Conservation (phyloP, 1,140 invertebrate species). For the Papilio polytes region DNA sequence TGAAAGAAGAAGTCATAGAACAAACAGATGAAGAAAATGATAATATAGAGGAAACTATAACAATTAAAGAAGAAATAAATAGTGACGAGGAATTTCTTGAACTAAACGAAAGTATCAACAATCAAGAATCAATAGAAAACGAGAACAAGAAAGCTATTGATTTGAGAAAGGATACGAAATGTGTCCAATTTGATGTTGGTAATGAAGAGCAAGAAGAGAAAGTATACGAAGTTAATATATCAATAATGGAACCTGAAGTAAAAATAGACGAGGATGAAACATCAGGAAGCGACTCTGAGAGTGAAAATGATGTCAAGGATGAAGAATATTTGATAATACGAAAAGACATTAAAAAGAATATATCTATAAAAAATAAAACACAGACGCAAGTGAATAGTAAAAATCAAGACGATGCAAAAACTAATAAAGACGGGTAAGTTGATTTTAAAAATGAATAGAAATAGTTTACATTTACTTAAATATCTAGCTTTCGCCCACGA, state of each 20-base stretch:
- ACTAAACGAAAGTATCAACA: background rate
- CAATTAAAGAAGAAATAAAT: background rate
- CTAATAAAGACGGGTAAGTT: conserved; percentile 66
- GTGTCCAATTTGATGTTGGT: background rate
- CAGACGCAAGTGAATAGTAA: conserved; percentile 46
- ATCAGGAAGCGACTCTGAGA: conserved; percentile 59
- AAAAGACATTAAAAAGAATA: conserved; percentile 56
- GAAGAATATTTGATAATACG: conserved; percentile 52
- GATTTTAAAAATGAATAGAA: too few relatives aligned
- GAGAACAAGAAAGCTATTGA: background rate
- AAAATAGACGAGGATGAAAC: conserved; percentile 68
- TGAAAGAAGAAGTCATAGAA: conserved; percentile 41
- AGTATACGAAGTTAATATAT: conserved; percentile 2
- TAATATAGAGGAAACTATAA: background rate
- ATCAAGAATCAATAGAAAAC: background rate
- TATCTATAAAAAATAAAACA: conserved; percentile 45
- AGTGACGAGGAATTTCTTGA: conserved; percentile 5
- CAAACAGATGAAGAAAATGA: background rate
- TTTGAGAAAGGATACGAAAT: background rate
- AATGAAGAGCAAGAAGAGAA: background rate
- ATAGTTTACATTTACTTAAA: too few relatives aligned
- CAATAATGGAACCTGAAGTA: conserved; percentile 47
- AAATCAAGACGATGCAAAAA: conserved; percentile 52
- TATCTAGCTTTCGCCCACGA: too few relatives aligned
- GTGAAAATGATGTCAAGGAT: conserved; percentile 56